Evolutionary conservation across 2,113 vertebrate genomes (phyloP), one percentile per base, ranked within the genome.

Genomic region (Chloroceryle aenea): DNA sequence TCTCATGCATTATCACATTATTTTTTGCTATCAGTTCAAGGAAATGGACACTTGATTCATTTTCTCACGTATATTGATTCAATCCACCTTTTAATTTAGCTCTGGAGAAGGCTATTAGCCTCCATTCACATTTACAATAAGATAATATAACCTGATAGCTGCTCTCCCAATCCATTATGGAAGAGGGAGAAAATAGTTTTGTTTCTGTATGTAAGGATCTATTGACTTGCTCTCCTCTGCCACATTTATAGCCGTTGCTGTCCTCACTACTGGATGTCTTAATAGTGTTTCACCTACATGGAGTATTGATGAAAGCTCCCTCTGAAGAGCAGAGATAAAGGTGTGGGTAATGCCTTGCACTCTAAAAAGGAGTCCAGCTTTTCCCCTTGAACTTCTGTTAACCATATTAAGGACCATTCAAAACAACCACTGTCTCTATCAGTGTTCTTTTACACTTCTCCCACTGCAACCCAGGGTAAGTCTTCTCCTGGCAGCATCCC

Each of bases 11-110:
- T 87, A 92, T 61, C 91, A 52, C 87, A 48, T 95, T 64, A 40
- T 56, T 87, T 82, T 47, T 78, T 78, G 61, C 95, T 91, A 82
- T 95, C 95, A 75, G 61, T n/a, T 79, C 9, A 14, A 91, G 96
- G 93, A 96, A 96, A 96, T 87, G 94, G 93, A 87, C 93, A 58
- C 95, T 95, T 92, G 91, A 93, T 94, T 95, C 81, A 94, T 95
- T 91, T 89, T 82, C 87, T 95, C 7, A 6, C 84, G 45, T 85
- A 73, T 94, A 95, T 95, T 87, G 94, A 95, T 95, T 87, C 89
- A 71, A 58, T 82, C 87, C 84, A 68, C 10, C 95, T 94, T 90
- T 95, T 87, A 91, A 95, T 96, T 95, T 90, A 96, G 93, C 27
- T 0, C 81, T 58, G 84, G 68, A 91, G 91, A 59, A 94, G 91